These are phyloP conservation scores for Onychomys leucogaster DNA, from an alignment of 2,797 vertebrate genomes.

Conservation along the genomic window DNA sequence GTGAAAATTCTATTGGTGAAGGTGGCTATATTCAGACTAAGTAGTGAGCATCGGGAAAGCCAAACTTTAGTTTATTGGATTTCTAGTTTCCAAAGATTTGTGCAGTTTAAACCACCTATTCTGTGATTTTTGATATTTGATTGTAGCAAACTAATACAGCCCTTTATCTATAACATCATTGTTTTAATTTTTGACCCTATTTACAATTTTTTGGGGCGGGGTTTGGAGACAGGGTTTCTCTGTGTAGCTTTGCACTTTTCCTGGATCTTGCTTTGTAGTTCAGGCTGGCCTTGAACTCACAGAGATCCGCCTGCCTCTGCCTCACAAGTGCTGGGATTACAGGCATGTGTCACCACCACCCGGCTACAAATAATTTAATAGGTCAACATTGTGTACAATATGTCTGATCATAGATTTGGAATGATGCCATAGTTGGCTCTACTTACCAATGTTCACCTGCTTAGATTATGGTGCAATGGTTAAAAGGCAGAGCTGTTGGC, in stretches of 20 bases:
- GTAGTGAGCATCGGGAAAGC: neutral
- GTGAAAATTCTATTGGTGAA: neutral
- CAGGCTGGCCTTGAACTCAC: too few species aligned
- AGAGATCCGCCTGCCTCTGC: too few species aligned
- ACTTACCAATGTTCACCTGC: neutral
- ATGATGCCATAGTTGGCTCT: neutral
- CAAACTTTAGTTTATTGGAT: neutral
- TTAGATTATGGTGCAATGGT: fast-evolving
- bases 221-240: too few species aligned
- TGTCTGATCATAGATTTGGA: neutral
- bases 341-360: too few species aligned
- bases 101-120: neutral
- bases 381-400: neutral
- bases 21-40: neutral
- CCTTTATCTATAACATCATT: neutral
- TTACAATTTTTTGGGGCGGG: too few species aligned
- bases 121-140: neutral
- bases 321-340: too few species aligned
- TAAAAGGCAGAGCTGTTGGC: neutral
- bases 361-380: constrained; percentile 33
- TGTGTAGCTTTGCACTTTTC: too few species aligned
- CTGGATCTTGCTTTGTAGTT: too few species aligned
- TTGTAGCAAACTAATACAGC: neutral
- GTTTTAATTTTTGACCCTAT: constrained; percentile 28
- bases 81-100: neutral